These are phyloP conservation scores for Malurus elegans DNA, from an alignment of 2,113 vertebrate species.

Conservation along the genomic window DNA sequence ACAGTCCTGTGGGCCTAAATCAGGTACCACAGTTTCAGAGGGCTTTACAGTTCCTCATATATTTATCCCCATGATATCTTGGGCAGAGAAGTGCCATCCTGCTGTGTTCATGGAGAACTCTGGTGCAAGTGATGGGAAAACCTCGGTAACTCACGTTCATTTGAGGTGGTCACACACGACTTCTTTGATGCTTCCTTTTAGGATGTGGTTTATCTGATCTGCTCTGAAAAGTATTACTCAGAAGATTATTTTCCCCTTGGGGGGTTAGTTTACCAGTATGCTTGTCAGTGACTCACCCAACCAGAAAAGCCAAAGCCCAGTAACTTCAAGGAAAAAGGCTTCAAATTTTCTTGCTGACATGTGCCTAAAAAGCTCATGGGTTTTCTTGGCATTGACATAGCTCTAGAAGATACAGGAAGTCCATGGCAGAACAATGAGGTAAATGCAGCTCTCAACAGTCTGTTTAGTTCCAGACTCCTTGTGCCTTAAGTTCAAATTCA, in stretches of 20 bases:
- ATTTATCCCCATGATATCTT: neutral
- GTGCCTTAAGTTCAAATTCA: neutral
- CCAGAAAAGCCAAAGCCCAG: neutral
- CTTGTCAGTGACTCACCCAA: neutral
- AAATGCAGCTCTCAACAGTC: neutral
- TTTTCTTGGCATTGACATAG: neutral
- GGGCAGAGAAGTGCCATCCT: neutral
- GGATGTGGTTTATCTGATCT: neutral
- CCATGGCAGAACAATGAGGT: neutral
- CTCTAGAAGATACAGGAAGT: neutral
- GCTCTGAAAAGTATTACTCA: neutral
- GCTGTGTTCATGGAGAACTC: neutral
- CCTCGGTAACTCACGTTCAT: neutral
- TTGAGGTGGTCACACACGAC: neutral
- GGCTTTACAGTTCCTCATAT: neutral
- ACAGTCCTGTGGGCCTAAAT: neutral
- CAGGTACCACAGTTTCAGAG: neutral
- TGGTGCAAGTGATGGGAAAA: neutral
- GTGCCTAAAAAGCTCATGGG: neutral
- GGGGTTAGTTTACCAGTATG: neutral
- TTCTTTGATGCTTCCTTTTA: neutral
- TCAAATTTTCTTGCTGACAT: neutral
- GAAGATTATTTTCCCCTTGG: neutral
- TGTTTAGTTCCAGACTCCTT: neutral
- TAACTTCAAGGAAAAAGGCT: neutral